Evolutionary conservation across 2,113 vertebrate genomes (phyloP), one percentile per base, ranked within the genome.

Genomic region (Nycticebus coucang): DNA sequence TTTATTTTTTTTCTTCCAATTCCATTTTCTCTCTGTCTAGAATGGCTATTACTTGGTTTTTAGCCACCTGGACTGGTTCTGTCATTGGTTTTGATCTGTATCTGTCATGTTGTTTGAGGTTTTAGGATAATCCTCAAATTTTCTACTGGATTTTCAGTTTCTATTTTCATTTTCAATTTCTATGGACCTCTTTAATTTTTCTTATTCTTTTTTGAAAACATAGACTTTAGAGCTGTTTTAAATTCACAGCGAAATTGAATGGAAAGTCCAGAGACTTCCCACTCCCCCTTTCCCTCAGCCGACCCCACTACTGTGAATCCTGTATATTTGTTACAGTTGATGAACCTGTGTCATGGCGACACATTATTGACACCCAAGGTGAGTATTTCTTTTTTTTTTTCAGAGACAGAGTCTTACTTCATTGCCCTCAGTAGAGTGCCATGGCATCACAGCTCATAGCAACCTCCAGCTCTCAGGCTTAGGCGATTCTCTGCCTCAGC

Each of bases 61-160:
- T 92, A 75, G 77, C 41, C 4, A 81, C n/a, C 21, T 30, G 72
- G 9, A 41, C 60, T 30, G 82, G 14, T 33, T 75, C 18, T 90
- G 14, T 57, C 6, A 4, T n/a, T 80, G 22, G 37, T 37, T 68
- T 74, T n/a, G 5, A 5, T 37, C 22, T 83, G 24, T 62, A 2
- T 62, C 22, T 26, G 1, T 19, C 60, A 14, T 50, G 60, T 21
- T 81, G 26, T 41, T 60, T 74, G 17, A 60, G n/a, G 37, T 83
- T 80, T 84, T 35, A 18, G 30, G 21, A 57, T 68, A 1, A 9
- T 53, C 45, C 0, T 89, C 82, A 94, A 59, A 19, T 13, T 91
- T 90, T 59, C 71, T 41, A 26, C 75, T 83, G 66, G 55, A n/a
- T 97, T 87, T 92, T 4, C 74, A 79, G 45, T 72, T 92, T 69